These are phyloP conservation scores for Hyalella azteca DNA, from an alignment of 2,888 invertebrate species.

Conservation along the genomic window DNA sequence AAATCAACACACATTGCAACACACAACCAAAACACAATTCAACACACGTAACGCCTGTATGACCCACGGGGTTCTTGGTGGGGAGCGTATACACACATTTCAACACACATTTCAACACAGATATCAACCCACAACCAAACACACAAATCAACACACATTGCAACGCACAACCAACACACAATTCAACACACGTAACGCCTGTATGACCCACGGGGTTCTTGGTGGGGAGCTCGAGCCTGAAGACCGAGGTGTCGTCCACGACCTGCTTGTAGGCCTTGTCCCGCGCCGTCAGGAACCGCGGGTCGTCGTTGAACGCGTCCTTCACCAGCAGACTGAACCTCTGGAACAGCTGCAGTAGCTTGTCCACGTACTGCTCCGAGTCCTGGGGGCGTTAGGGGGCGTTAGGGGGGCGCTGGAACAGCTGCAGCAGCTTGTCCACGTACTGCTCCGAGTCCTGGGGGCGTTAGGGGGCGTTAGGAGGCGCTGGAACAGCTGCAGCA, in stretches of 20 bases:
- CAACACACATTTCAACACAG: too few species aligned
- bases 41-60: not conserved
- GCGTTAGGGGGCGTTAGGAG: too few species aligned
- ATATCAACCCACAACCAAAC: not conserved
- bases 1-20: too few species aligned
- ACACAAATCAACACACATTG: not conserved
- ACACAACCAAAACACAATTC: not conserved
- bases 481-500: slow-evolving; percentile 88
- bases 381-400: slow-evolving; percentile 68
- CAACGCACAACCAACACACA: not conserved
- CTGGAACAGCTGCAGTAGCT: slow-evolving; percentile 88
- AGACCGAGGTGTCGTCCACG: slow-evolving; percentile 95
- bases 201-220: slow-evolving; percentile 65
- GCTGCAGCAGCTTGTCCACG: slow-evolving; percentile 89
- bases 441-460: slow-evolving; percentile 93
- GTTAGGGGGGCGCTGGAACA: slow-evolving; percentile 91
- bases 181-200: not conserved
- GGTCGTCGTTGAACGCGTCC: slow-evolving; percentile 96
- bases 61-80: slow-evolving; percentile 65
- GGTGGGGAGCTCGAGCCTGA: slow-evolving; percentile 63
- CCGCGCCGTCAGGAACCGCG: slow-evolving; percentile 93
- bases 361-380: slow-evolving; percentile 97
- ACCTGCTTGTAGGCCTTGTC: slow-evolving; percentile 98
- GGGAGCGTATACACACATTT: too few species aligned
- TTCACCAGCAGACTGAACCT: slow-evolving; percentile 89